Percentiles rank a stretch among this genome's conserved stretches.
phyloP scores from a whole-genome alignment of 2,888 invertebrate species.

The Ectemnius lituratus region DNA sequence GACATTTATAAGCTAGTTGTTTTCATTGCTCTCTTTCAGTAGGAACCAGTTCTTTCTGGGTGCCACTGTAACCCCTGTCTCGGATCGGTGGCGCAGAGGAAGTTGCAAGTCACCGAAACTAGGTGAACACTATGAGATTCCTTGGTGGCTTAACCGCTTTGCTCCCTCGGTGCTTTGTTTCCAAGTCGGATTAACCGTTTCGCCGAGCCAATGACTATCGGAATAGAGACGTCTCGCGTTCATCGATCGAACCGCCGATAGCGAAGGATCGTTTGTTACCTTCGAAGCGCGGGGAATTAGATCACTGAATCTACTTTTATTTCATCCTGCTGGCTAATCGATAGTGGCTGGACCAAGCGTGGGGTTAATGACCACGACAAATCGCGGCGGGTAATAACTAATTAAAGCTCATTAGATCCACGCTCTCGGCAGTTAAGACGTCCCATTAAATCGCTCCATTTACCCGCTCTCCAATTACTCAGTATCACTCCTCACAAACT shows the following conservation, averaged over 20 bases:
- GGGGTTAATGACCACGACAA: not conserved
- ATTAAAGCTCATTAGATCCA: not conserved
- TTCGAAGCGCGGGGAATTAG: no score
- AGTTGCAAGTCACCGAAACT: conserved; percentile 5
- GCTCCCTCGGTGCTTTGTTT: not conserved
- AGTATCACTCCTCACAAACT: not conserved
- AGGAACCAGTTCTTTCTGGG: conserved; percentile 7
- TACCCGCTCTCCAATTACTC: conserved; percentile 1
- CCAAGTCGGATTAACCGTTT: conserved; percentile 1
- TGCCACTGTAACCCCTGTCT: not conserved
- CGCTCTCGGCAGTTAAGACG: not conserved
- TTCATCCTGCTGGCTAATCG: no score
- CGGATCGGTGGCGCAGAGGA: not conserved
- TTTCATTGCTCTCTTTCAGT: conserved; percentile 1
- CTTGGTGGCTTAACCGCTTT: not conserved
- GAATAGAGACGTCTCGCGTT: not conserved
- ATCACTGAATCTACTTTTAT: no score
- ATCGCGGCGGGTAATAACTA: conserved; percentile 4
- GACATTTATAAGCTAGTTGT: not conserved
- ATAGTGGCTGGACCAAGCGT: no score
- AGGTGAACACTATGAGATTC: conserved; percentile 7
- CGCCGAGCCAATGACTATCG: conserved; percentile 2
- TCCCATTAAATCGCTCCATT: not conserved
- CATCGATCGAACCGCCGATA: no score
- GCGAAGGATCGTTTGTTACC: no score